Evolutionary conservation across 2,113 vertebrate genomes (phyloP).

Genomic region (Anolis carolinensis): DNA sequence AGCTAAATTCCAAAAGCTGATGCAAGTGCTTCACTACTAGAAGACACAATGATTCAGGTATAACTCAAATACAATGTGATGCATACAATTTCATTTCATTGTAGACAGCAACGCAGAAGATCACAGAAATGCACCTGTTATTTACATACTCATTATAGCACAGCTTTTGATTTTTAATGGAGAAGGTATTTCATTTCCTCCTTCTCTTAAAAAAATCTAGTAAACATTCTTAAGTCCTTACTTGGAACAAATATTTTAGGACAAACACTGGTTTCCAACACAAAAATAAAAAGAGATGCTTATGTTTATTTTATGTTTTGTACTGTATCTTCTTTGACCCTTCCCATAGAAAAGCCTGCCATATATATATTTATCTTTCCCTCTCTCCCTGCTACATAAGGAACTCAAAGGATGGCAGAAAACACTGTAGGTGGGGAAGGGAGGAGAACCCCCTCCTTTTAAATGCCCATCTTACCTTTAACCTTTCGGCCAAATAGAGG

Average conservation of each 20-base stretch:
- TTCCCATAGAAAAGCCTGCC: not conserved
- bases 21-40: not conserved
- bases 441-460: not conserved
- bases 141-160: not conserved
- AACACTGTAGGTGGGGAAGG: not conserved
- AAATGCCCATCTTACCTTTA: not conserved
- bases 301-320: not conserved
- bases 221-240: not conserved
- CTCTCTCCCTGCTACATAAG: not conserved
- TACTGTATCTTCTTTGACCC: not conserved
- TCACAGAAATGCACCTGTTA: not conserved
- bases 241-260: not conserved
- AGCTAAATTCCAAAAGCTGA: not conserved
- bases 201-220: not conserved
- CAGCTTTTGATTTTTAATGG: not conserved
- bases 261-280: not conserved
- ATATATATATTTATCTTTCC: not conserved
- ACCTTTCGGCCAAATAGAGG: not conserved
- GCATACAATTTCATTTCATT: not conserved
- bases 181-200: fast-evolving
- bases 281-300: not conserved
- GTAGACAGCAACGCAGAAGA: not conserved
- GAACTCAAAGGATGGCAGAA: not conserved
- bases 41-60: not conserved
- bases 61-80: not conserved